These are phyloP conservation scores for Sminthurinus aureus DNA, from an alignment of 2,888 invertebrate species.

Conservation along the genomic window DNA sequence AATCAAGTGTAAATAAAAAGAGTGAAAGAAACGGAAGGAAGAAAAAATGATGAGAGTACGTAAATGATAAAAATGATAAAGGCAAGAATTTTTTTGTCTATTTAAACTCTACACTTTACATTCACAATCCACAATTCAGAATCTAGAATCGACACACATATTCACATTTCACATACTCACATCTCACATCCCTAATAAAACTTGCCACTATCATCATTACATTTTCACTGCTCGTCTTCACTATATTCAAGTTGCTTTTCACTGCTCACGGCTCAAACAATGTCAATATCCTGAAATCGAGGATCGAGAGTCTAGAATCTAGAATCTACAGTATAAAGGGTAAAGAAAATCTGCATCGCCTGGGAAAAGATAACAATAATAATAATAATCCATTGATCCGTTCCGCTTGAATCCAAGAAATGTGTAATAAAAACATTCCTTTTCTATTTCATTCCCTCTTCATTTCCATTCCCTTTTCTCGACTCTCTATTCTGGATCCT, in stretches of 20 bases:
- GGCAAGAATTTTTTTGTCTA: too few relatives aligned
- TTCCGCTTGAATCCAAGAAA: not conserved
- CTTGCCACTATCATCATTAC: not conserved
- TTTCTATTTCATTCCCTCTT: not conserved
- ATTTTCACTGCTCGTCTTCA: not conserved
- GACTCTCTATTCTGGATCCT: not conserved
- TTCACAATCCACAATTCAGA: not conserved
- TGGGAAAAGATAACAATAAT: slow-evolving; percentile 4
- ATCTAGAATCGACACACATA: not conserved
- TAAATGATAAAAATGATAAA: too few relatives aligned
- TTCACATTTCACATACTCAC: not conserved
- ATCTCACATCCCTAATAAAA: not conserved
- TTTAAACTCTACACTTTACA: not conserved
- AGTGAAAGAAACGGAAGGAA: not conserved
- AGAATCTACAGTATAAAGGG: too few relatives aligned
- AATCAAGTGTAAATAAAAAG: not conserved
- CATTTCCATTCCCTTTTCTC: not conserved
- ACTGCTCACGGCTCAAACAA: slow-evolving; percentile 1
- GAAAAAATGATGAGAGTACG: not conserved
- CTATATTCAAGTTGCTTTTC: not conserved
- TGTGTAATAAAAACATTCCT: too few relatives aligned
- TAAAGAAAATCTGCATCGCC: too few relatives aligned
- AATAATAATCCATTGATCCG: not conserved
- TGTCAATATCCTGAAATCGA: not conserved
- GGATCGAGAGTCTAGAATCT: too few relatives aligned